Evolutionary conservation across 37 sponge, comb jelly and placozoan genomes (phyloP), one percentile per base, ranked within the genome.

Genomic region (Halichondria panicea): DNA sequence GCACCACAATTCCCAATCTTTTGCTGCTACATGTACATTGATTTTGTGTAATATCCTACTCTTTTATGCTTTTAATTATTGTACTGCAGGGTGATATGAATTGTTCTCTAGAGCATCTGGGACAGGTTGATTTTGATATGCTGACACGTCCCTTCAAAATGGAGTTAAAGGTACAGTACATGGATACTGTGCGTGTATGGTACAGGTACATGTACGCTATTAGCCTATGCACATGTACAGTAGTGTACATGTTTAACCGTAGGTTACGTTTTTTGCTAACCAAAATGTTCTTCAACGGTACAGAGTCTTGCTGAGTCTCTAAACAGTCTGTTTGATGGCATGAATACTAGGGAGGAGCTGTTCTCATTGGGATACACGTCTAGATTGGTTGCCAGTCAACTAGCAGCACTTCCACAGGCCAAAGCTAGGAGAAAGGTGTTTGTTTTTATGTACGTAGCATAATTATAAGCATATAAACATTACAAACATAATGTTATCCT

Each of bases 331-430:
- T 38, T 90, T 21, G 36, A 55, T 21, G 56, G n/a, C 7, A 50
- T 80, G 66, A 68, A 76, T 22, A 46, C 81, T 25, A 19, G 48
- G 13, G 91, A 90, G 61, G 87, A 90, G 37, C 34, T 82, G 9
- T 90, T 81, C 77, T 90, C 87, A 30, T 35, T 90, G 13, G 91
- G 91, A n/a, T 41, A 54, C 44, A 80, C 87, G n/a, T 78, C 84
- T 22, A 55, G 77, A 3, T 62, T 76, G 27, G 66, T 90, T 43
- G 91, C 87, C 43, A 81, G 53, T 41, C 73, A 85, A 58, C 68
- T 90, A 2, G 71, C 63, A 5, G 27, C 37, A 5, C 41, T 85
- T 1, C 71, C 64, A 65, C 74, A 58, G 1, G 62, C 71, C 8
- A 71, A 56, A 60, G 59, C 66, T 11, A 84, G 87, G 45, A 66